Conservation (phyloP, 2,797 vertebrate genomes). For the Rhinatrema bivittatum region DNA sequence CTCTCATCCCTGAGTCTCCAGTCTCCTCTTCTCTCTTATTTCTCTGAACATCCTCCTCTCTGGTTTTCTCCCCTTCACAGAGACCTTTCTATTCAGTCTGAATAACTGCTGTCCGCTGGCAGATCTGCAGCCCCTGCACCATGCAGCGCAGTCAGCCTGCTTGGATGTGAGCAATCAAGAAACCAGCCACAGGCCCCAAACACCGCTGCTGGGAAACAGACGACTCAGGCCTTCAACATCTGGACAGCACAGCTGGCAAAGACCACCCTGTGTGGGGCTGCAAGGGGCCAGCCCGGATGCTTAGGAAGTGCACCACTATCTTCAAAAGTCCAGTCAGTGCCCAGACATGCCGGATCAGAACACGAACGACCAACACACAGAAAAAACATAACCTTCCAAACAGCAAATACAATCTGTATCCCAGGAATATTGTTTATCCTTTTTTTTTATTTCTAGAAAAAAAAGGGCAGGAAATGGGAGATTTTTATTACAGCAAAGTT, state of each 20-base stretch:
- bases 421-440: conserved; percentile 1
- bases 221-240: conserved; percentile 6
- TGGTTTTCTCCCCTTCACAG: neutral
- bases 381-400: no score
- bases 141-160: neutral
- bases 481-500: neutral
- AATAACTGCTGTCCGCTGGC: neutral
- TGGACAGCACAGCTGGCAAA: neutral
- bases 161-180: neutral
- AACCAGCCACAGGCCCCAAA: conserved; percentile 1
- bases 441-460: no score
- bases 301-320: conserved; percentile 1
- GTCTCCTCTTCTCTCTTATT: neutral
- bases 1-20: neutral
- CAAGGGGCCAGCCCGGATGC: conserved; percentile 1
- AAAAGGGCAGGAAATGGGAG: neutral
- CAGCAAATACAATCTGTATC: neutral
- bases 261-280: neutral
- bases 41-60: no score
- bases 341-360: conserved; percentile 9
- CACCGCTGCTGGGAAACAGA: neutral
- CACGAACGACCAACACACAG: no score
- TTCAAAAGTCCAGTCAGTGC: conserved; percentile 7
- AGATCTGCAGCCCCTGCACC: neutral
- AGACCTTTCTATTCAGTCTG: neutral